These are phyloP conservation scores for Seriola quinqueradiata DNA, from an alignment of 2,113 vertebrate genomes.

Conservation along the genomic window DNA sequence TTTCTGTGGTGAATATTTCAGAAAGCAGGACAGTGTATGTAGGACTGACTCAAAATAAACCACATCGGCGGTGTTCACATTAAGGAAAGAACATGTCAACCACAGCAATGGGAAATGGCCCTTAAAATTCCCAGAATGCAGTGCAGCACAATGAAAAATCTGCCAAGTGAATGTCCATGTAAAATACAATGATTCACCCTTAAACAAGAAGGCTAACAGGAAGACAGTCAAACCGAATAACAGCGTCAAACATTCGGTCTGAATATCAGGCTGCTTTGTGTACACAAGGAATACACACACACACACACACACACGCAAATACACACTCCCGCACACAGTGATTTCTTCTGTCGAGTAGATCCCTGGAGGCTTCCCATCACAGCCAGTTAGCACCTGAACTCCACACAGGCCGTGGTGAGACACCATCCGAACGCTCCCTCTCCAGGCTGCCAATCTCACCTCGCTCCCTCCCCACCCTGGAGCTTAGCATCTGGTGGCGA, in stretches of 20 bases:
- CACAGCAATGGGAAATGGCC: neutral
- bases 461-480: constrained; percentile 21
- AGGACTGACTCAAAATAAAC: neutral
- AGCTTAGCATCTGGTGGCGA: constrained; percentile 1
- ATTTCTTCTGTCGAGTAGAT: constrained; percentile 56
- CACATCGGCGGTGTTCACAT: neutral
- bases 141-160: neutral
- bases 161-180: neutral
- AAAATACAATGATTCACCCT: neutral
- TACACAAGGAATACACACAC: neutral
- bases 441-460: constrained; percentile 32
- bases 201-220: neutral
- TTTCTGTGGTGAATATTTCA: neutral
- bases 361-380: constrained; percentile 60
- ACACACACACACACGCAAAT: constrained; percentile 7
- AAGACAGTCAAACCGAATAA: neutral
- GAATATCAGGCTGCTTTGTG: constrained; percentile 7
- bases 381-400: constrained; percentile 57
- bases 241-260: neutral
- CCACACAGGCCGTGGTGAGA: constrained; percentile 56
- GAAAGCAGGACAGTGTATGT: neutral
- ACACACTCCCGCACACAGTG: neutral
- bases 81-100: neutral
- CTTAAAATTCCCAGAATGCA: neutral
- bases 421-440: constrained; percentile 41